These are phyloP conservation scores for Melanargia galathea DNA, from an alignment of 2,888 invertebrate species.

Conservation along the genomic window DNA sequence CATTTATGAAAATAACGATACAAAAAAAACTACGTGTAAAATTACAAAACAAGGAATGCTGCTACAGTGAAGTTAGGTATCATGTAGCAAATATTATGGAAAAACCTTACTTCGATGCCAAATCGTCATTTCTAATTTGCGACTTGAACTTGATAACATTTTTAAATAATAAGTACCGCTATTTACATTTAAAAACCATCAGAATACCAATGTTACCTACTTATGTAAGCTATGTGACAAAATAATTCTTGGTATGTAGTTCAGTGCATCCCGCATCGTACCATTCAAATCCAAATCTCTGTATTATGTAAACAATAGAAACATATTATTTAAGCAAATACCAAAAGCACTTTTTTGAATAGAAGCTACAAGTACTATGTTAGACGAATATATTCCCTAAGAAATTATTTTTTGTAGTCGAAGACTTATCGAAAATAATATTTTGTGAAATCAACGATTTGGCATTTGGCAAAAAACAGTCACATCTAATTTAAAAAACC, in stretches of 20 bases:
- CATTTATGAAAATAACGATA: conserved; percentile 41
- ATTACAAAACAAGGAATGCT: conserved; percentile 36
- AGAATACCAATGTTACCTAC: conserved; percentile 2
- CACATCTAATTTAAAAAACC: conserved; percentile 27
- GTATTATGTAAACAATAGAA: neutral
- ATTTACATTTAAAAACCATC: conserved; percentile 30
- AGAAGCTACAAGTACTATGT: too few species aligned
- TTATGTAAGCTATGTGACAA: conserved; percentile 26
- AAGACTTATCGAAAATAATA: too few species aligned
- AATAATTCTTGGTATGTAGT: conserved; percentile 29
- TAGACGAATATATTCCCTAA: too few species aligned
- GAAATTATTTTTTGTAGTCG: too few species aligned
- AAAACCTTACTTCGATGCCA: conserved; percentile 30
- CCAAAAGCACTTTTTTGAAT: too few species aligned
- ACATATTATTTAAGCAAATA: neutral
- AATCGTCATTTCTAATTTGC: conserved; percentile 28
- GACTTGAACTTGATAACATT: conserved; percentile 23
- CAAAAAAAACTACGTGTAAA: conserved; percentile 39
- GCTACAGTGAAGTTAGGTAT: conserved; percentile 44
- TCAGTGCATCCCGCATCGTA: conserved; percentile 33
- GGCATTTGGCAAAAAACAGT: conserved; percentile 24
- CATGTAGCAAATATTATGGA: conserved; percentile 33
- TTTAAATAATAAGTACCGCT: conserved; percentile 4
- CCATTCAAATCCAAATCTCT: conserved; percentile 10
- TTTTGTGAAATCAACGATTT: conserved; percentile 20